Percentiles rank a stretch among this genome's conserved stretches.
phyloP scores from a whole-genome alignment of 2,797 vertebrate genomes.

The Somateria mollissima region DNA sequence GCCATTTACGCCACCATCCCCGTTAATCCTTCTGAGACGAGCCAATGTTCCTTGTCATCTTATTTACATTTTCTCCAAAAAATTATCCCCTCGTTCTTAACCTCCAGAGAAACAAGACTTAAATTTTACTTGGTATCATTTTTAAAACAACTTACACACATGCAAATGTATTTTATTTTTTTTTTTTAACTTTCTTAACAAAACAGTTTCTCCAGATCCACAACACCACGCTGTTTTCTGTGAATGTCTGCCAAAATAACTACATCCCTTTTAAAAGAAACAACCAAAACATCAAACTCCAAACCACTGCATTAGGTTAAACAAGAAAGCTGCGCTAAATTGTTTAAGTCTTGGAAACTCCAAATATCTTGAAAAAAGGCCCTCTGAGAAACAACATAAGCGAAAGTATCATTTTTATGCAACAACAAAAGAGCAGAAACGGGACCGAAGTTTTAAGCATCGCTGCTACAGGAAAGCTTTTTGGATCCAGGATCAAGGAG shows the following conservation, averaged over 20 bases:
- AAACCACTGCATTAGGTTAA: neutral
- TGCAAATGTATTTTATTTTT: slow-evolving; percentile 24
- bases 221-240: slow-evolving; percentile 19
- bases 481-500: neutral
- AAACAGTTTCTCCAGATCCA: slow-evolving; percentile 38
- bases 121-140: slow-evolving; percentile 34
- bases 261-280: slow-evolving; percentile 32
- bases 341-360: slow-evolving; percentile 32
- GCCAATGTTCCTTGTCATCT: neutral
- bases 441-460: neutral
- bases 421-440: neutral
- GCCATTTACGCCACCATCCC: neutral
- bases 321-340: neutral
- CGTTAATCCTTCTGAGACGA: neutral
- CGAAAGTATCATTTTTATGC: neutral
- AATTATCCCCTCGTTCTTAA: neutral
- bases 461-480: neutral
- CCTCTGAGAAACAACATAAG: neutral
- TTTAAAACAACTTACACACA: slow-evolving; percentile 44
- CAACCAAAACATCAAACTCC: slow-evolving; percentile 14
- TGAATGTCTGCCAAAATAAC: slow-evolving; percentile 34
- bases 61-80: neutral
- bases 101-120: slow-evolving; percentile 21
- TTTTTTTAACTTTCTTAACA: slow-evolving; percentile 48
- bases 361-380: neutral